Evolutionary conservation across 1,140 invertebrate genomes (phyloP).

Genomic region (Aricia agestis): DNA sequence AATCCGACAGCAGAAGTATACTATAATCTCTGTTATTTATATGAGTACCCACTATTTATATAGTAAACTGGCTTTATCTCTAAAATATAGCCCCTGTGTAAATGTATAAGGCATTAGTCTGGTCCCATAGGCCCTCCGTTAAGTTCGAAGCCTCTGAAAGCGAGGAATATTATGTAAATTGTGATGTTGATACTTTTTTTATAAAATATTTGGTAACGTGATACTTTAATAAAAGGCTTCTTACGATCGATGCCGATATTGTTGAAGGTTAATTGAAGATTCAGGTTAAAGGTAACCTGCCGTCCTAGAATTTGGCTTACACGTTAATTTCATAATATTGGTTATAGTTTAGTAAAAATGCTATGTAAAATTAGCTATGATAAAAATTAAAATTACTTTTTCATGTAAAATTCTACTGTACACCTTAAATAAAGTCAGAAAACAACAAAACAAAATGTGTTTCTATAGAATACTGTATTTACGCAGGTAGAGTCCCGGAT

Average conservation of each 20-base stretch:
- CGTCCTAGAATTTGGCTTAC: neutral
- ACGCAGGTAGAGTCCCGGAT: no score
- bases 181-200: conserved; percentile 44
- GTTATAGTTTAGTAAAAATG: no score
- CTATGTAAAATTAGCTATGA: no score
- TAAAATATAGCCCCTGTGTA: conserved; percentile 40
- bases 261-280: conserved; percentile 32
- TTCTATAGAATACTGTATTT: no score
- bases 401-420: no score
- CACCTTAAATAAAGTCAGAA: no score
- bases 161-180: conserved; percentile 52
- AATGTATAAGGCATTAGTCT: conserved; percentile 51
- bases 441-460: no score
- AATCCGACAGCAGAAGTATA: conserved; percentile 38
- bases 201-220: conserved; percentile 42
- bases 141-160: conserved; percentile 36
- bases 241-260: conserved; percentile 36
- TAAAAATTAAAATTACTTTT: no score
- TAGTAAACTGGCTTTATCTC: conserved; percentile 54
- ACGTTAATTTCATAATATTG: neutral
- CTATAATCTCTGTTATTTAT: conserved; percentile 19
- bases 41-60: conserved; percentile 34
- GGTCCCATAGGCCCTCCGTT: conserved; percentile 39
- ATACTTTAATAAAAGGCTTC: conserved; percentile 41
- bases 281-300: neutral